phyloP scores from a whole-genome alignment of 30 jellyfish, hydroid and myxozoan species.

The Aurelia aurita complex sp. Pacific region DNA sequence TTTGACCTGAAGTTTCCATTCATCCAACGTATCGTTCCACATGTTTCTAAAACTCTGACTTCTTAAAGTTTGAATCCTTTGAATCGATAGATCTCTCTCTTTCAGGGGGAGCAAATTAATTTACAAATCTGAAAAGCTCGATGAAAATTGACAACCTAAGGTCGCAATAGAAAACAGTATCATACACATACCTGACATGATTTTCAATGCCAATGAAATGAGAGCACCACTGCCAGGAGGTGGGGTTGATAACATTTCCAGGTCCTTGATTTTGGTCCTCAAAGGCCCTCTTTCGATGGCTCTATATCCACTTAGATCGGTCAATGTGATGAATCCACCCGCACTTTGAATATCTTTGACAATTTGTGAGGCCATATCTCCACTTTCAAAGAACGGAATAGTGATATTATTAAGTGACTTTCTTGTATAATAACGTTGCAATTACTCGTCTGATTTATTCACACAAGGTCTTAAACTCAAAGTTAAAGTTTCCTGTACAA shows the following conservation, averaged over 20 bases:
- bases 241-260: constrained; percentile 89
- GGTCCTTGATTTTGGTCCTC: constrained; percentile 70
- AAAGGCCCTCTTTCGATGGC: constrained; percentile 89
- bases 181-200: constrained; percentile 77
- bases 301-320: constrained; percentile 86
- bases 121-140: no score
- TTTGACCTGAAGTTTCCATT: no score
- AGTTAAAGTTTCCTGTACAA: no score
- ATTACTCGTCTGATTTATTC: no score
- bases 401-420: neutral
- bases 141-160: no score
- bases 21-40: no score
- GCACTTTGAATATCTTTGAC: constrained; percentile 90
- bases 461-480: no score
- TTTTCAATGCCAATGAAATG: constrained; percentile 88
- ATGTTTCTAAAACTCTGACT: no score
- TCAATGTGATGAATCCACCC: constrained; percentile 88
- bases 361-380: constrained; percentile 90
- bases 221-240: constrained; percentile 99
- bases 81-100: no score
- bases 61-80: no score
- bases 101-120: no score
- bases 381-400: constrained; percentile 55
- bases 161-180: neutral
- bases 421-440: no score